Evolutionary conservation across 2,797 vertebrate species (phyloP).

Genomic region (Novumbra hubbsi): DNA sequence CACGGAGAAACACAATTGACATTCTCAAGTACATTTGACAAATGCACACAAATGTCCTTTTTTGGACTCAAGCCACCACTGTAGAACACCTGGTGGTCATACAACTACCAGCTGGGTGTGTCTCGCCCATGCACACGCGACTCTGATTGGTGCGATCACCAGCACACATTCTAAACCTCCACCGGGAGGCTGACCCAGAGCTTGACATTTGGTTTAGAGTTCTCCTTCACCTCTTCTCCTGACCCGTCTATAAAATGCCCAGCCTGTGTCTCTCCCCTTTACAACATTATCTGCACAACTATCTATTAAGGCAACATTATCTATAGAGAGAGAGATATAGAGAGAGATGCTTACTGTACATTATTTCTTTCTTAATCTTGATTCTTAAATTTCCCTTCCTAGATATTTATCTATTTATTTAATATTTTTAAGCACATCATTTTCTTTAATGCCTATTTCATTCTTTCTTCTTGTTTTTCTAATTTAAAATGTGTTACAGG

Average conservation of each 20-base stretch:
- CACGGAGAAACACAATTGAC: background rate
- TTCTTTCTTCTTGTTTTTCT: background rate
- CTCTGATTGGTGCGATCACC: no score
- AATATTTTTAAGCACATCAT: background rate
- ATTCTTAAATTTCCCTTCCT: background rate
- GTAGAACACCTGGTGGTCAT: conserved; percentile 40
- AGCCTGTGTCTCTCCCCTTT: no score
- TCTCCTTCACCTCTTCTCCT: no score
- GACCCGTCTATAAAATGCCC: no score
- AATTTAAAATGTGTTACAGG: background rate
- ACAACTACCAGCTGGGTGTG: conserved; percentile 28
- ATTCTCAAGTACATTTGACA: background rate
- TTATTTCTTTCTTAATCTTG: background rate
- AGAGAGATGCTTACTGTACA: background rate
- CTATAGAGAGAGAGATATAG: no score
- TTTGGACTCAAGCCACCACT: conserved; percentile 30
- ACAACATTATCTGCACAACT: background rate
- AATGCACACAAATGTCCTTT: background rate
- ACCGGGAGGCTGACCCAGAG: no score
- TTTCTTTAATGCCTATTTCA: background rate
- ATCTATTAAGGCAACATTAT: background rate
- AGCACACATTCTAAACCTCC: no score
- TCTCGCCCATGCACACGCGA: no score
- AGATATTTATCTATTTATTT: background rate
- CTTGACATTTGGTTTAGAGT: no score